Percentiles rank a stretch among this genome's conserved stretches.
These are phyloP conservation scores for Triplophysa rosa DNA, from an alignment of 2,113 vertebrate species.

Conservation along the genomic window DNA sequence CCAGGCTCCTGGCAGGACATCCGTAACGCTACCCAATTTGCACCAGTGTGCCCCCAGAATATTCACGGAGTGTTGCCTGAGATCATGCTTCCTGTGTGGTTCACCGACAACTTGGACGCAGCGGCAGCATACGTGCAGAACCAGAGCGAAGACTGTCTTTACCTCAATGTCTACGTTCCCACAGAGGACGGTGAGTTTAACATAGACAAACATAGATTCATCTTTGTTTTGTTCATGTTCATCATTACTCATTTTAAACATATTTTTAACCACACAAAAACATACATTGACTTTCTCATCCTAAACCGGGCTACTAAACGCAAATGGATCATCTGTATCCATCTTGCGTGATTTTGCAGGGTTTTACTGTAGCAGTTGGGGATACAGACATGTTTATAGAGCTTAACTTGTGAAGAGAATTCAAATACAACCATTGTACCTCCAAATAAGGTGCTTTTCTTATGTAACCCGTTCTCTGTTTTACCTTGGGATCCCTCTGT, in stretches of 20 bases:
- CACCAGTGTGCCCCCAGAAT: conserved; percentile 89
- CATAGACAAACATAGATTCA: neutral
- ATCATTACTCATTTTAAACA: conserved; percentile 2
- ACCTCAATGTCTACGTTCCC: conserved; percentile 92
- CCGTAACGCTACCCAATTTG: conserved; percentile 87
- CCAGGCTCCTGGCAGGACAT: conserved; percentile 89
- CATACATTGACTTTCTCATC: neutral
- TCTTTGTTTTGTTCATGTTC: conserved; percentile 10
- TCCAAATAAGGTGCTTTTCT: neutral
- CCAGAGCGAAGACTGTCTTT: conserved; percentile 93
- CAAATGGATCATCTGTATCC: conserved; percentile 7
- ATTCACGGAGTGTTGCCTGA: conserved; percentile 87
- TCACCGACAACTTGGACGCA: conserved; percentile 90
- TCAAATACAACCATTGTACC: neutral
- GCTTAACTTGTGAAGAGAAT: neutral
- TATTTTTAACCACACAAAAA: conserved; percentile 1
- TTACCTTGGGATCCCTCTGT: conserved; percentile 14
- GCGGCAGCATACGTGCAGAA: conserved; percentile 87
- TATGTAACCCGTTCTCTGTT: neutral
- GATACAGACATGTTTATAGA: neutral
- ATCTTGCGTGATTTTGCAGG: neutral
- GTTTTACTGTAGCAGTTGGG: neutral
- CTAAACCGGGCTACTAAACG: neutral
- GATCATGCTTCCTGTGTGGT: conserved; percentile 93
- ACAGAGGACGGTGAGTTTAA: conserved; percentile 88